Base-by-base conservation (phyloP, 2,888 invertebrate species). In the Adelphocoris suturalis region DNA sequence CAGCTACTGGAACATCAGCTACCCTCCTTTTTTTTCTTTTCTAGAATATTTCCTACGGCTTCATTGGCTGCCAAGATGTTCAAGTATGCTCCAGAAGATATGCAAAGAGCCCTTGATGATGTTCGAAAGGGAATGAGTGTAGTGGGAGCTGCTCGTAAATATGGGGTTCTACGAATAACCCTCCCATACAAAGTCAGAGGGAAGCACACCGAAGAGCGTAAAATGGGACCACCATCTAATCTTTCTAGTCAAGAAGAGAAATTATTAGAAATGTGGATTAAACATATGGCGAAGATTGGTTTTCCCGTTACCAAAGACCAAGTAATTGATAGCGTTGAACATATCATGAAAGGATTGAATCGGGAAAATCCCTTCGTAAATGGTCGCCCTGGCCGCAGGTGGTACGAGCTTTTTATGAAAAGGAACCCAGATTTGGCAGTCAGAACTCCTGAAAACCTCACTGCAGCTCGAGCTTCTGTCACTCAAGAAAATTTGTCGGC, bases 301-400 rank as follows among this genome's bases (percentile, higher is more conserved):
- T 90, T 91, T 89, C 91, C 91, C 16, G 84, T 91, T 47, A 90
- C 91, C 19, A 85, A 91, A 78, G 68, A 46, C 28, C 84, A 91
- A 47, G 90, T 92, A 23, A 46, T 91, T 47, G 88, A 88, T 52
- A 91, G 91, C 90, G 91, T 91, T 48, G 85, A 91, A 86, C 90
- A 61, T 68, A 57, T 91, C 12, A 76, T 91, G 7, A 90, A 57
- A 81, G 89, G 90, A 27, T 61, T 91, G 28, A 89, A 90, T 78
- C 47, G 91, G 61, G 57, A 85, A 55, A 91, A 90, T 85, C 85
- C 85, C 12, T 92, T 92, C 80, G 89, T 82, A 16, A 90, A 91
- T 86, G 86, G 87, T 89, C 86, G 86, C 19, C 91, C 92, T 28
- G 92, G 92, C 23, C 86, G 90, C 46, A 84, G 90, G 47, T 91